A percentile compares a stretch with the other conserved stretches of the same genome.
These are phyloP conservation scores for Apodemia duryi DNA, from an alignment of 2,888 invertebrate genomes.

Conservation along the genomic window DNA sequence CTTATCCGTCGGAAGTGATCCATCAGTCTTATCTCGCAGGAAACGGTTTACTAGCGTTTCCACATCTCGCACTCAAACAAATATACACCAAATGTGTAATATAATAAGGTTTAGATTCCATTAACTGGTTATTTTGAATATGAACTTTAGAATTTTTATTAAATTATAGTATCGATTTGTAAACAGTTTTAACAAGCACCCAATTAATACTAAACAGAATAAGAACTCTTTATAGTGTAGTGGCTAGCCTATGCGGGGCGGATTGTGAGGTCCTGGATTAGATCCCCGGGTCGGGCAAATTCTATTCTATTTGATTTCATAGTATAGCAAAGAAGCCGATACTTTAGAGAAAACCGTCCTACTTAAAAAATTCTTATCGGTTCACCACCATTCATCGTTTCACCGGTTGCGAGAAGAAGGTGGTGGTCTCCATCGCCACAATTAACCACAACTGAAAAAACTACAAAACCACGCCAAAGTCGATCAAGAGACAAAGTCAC, in stretches of 20 bases:
- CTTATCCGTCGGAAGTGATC: slow-evolving; percentile 67
- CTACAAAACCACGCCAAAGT: no score
- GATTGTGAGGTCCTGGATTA: background rate
- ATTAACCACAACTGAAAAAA: no score
- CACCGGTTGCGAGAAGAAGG: no score
- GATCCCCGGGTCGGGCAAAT: no score
- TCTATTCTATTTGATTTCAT: no score
- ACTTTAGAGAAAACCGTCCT: no score
- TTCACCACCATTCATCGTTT: no score
- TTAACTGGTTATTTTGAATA: background rate
- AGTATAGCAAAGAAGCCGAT: no score
- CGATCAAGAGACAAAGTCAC: no score
- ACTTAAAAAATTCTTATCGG: no score
- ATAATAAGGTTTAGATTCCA: background rate
- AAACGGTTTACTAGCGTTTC: slow-evolving; percentile 42
- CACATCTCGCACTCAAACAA: slow-evolving; percentile 29
- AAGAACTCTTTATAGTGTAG: background rate
- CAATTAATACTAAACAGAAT: background rate
- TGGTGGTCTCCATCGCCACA: no score
- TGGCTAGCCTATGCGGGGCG: background rate
- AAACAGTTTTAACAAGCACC: background rate
- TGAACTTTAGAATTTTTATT: slow-evolving; percentile 9
- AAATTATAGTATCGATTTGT: slow-evolving; percentile 13
- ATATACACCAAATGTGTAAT: slow-evolving; percentile 27
- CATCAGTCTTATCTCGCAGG: slow-evolving; percentile 71